These are phyloP conservation scores for Ochlodes sylvanus DNA, from an alignment of 2,888 invertebrate genomes.

Conservation along the genomic window DNA sequence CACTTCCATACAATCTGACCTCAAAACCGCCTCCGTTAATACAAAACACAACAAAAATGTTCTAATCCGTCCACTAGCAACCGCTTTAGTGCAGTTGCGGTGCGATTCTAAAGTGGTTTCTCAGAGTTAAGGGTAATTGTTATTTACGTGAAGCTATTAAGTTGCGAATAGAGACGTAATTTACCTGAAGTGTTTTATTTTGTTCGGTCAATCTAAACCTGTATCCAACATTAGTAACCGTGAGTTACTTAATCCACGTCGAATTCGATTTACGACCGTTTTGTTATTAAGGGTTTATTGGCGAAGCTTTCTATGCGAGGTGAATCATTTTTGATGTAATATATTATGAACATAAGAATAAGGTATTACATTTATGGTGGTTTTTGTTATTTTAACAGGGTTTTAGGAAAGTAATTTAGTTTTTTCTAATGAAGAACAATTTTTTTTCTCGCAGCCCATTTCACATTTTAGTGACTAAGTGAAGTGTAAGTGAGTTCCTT, in stretches of 20 bases:
- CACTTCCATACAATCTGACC: constrained; percentile 18
- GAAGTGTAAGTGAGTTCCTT: too few species aligned
- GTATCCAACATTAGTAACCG: constrained; percentile 29
- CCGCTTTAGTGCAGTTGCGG: constrained; percentile 28
- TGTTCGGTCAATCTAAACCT: constrained; percentile 26
- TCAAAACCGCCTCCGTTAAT: constrained; percentile 11
- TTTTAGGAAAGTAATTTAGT: too few species aligned
- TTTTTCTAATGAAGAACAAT: too few species aligned
- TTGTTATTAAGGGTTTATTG: constrained; percentile 10
- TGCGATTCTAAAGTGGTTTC: constrained; percentile 34
- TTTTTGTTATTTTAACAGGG: too few species aligned
- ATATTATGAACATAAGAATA: too few species aligned
- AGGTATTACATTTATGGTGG: too few species aligned
- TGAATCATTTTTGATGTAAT: too few species aligned
- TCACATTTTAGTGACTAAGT: too few species aligned
- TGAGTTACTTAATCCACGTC: constrained; percentile 30
- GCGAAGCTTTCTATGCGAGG: neutral
- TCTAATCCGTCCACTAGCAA: constrained; percentile 21
- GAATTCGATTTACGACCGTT: constrained; percentile 30
- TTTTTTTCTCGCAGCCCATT: too few species aligned
- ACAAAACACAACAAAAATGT: constrained; percentile 25
- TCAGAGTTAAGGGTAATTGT: constrained; percentile 36
- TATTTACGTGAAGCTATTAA: constrained; percentile 36
- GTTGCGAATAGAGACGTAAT: constrained; percentile 35
- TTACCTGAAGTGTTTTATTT: constrained; percentile 38